Evolutionary conservation across 2,888 invertebrate species (phyloP), one percentile per base, ranked within the genome.

Genomic region (Drosophila ezoana): DNA sequence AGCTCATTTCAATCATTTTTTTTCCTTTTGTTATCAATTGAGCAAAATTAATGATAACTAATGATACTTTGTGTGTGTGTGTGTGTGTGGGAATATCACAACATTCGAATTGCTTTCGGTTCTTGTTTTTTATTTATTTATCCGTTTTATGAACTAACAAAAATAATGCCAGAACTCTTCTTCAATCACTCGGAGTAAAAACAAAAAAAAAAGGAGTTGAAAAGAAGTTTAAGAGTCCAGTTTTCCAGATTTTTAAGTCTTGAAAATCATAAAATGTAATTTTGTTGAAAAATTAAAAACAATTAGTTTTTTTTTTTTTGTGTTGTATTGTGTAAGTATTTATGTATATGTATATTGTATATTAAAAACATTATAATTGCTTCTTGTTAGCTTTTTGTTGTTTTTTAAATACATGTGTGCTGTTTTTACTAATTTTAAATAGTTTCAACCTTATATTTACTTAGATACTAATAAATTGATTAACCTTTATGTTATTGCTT

Each of bases 1-100:
- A 85, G 80, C 86, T 82, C 81, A 23, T 23, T 23, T 23, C 23
- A 23, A 78, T 57, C 33, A 47, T 41, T 40, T 20, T 16, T 37
- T 54, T 23, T 13, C 47, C 44, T 49, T 28, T 5, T 35, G 23
- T 53, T 43, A 37, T 41, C 37, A 82, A 87, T 90, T 91, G 91
- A 91, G 91, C 90, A 91, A 89, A 76, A 69, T 77, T n/a, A 76
- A 74, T 65, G 58, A 59, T 28, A 8, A 85, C 75, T 73, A 87
- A 90, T 90, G 77, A 75, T 81, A 72, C 16, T 60, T 45, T 54
- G 13, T 2, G 6, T 40, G 28, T 23, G n/a, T 32, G 3, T 18
- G 18, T 54, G 66, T 80, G 72, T 77, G 45, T 56, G 62, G 79
- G 59, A 57, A 63, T 88, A 86, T 83, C 87, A 87, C 86, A 83